Evolutionary conservation across 2,113 vertebrate species (phyloP), one percentile per base, ranked within the genome.

Genomic region (Oncorhynchus masou): DNA sequence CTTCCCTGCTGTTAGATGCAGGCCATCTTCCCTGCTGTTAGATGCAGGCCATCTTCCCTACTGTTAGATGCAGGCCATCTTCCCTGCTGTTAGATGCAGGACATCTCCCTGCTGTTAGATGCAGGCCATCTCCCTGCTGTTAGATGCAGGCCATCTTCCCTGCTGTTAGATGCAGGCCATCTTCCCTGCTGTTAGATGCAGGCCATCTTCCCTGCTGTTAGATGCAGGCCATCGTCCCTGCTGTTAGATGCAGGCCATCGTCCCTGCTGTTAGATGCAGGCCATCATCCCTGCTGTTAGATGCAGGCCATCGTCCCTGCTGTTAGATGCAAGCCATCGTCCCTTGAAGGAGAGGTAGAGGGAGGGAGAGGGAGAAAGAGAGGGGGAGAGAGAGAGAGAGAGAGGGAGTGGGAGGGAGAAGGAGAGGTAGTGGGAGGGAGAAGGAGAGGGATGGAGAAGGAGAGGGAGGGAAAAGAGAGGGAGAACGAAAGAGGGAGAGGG

Each of bases 161-260:
- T 31, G 5, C 29, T 31, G 29, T 31, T 31, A 31, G 29, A 31
- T 31, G 1, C 31, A 34, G 31, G 5, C 31, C 31, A 34, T 1
- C 5, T 0, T 34, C 1, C 31, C 5, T 34, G 1, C 31, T 34
- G 29, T 31, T 31, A 5, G 29, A 31, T 31, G 5, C 5, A 34
- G 31, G 1, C 31, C 31, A 6, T 6, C 31, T 1, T 34, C 0
- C 31, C 31, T 34, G 1, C 31, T 34, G 31, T 34, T 34, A 34
- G 31, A 34, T 34, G 5, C 31, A 34, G 31, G 0, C 4, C 31
- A 34, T 1, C 70, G 82, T 78, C 1, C 78, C 60, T 29, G 54
- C 77, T 92, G 91, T 92, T 89, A 78, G 82, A 92, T 91, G 88
- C 57, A 34, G 83, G 76, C 83, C 81, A 87, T 84, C 84, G 80